Evolutionary conservation across 2,113 vertebrate species (phyloP), one percentile per base, ranked within the genome.

Genomic region (Thamnaconus septentrionalis): DNA sequence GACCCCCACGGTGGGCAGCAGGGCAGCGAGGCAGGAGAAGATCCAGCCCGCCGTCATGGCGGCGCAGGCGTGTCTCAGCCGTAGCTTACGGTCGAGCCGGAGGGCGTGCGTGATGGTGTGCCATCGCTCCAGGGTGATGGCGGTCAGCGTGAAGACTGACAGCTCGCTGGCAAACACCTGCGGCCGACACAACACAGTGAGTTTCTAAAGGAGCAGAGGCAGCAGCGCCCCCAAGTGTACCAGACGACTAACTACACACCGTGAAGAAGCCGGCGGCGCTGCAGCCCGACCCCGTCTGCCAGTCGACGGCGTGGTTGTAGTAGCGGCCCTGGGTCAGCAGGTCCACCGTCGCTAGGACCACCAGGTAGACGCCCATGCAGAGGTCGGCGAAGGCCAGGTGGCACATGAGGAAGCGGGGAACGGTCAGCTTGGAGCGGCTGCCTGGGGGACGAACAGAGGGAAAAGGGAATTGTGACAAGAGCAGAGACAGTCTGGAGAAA

Each of bases 331-430:
- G 93, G 4, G 95, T 98, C 67, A 92, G 87, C 51, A 94, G 85
- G 59, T 99, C 97, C 12, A 95, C 93, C 0, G 92, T 90, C 0
- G 96, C 97, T 48, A 99, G 96, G 11, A 97, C 88, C 7, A 96
- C 53, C 78, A 99, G 89, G 78, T 98, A 99, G 72, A 98, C 83
- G 42, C 97, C 97, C 86, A 95, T 99, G 88, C 95, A 99, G 18
- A 99, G 92, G 78, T 99, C 97, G 3, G 97, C 95, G 58, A 99
- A 97, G 11, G 97, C 95, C 46, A 99, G 88, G 69, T 99, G 96
- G 85, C 97, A 99, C 96, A 99, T 99, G 1, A 99, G 92, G 78
- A 98, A 99, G 51, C 94, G 93, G 5, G 97, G 96, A 0, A 99
- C 97, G 0, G 95, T 99, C 61, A 98, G 89, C 76, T 99, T 99